Evolutionary conservation across 2,888 invertebrate genomes (phyloP).

Genomic region (Tortricodes alternella): DNA sequence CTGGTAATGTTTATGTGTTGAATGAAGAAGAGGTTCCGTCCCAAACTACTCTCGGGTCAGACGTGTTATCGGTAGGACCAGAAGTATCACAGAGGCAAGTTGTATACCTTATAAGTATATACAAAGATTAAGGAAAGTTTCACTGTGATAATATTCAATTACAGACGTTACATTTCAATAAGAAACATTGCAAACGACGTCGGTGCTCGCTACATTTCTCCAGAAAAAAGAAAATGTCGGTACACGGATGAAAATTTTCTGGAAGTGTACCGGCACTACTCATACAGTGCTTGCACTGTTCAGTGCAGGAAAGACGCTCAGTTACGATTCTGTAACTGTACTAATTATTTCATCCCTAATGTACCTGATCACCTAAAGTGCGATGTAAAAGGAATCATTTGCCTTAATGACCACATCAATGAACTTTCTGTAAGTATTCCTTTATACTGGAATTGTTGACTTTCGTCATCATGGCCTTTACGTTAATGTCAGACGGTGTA

Average conservation of each 20-base stretch:
- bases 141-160: constrained; percentile 21
- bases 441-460: no score
- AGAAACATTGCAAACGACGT: constrained; percentile 87
- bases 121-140: background rate
- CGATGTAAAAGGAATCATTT: constrained; percentile 85
- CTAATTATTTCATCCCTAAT: constrained; percentile 87
- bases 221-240: constrained; percentile 88
- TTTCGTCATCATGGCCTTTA: no score
- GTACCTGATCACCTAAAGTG: constrained; percentile 82
- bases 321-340: constrained; percentile 85
- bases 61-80: constrained; percentile 83
- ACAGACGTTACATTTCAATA: constrained; percentile 80
- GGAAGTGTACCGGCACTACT: constrained; percentile 85
- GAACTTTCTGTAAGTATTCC: constrained; percentile 85
- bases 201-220: constrained; percentile 84
- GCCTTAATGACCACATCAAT: constrained; percentile 84
- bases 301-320: constrained; percentile 88
- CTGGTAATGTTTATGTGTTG: constrained; percentile 84
- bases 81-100: constrained; percentile 80
- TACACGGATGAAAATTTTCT: constrained; percentile 85
- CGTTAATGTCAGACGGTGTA: no score
- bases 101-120: constrained; percentile 4
- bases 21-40: constrained; percentile 88
- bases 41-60: constrained; percentile 85
- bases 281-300: constrained; percentile 87